Conservation (phyloP, 2,113 vertebrate genomes). For the Capra hircus region DNA sequence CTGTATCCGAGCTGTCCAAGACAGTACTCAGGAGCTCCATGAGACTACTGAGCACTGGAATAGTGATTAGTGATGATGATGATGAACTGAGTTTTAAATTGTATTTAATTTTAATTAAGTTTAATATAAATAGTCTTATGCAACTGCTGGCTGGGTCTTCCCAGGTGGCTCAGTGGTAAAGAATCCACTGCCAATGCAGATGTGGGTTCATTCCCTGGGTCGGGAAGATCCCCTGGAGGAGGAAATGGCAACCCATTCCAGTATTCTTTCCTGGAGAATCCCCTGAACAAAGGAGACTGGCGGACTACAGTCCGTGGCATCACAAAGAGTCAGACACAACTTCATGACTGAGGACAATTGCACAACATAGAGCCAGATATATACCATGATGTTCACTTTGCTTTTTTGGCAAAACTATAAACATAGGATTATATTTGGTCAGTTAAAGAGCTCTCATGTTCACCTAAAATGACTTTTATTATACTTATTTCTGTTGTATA, state of each 20-base stretch:
- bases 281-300: not conserved
- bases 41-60: not conserved
- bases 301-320: not conserved
- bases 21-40: not conserved
- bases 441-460: not conserved
- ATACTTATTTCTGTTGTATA: not conserved
- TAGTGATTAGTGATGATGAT: not conserved
- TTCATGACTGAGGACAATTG: not conserved
- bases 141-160: not conserved
- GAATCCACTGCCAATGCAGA: not conserved
- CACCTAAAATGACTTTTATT: not conserved
- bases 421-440: not conserved
- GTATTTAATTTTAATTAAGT: not conserved
- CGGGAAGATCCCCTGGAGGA: not conserved
- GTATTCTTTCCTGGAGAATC: not conserved
- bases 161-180: not conserved
- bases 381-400: not conserved
- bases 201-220: not conserved
- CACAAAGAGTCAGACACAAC: not conserved
- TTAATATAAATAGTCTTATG: not conserved
- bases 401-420: constrained; percentile 3
- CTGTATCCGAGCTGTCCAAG: not conserved
- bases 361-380: not conserved
- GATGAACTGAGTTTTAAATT: not conserved
- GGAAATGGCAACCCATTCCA: not conserved